Evolutionary conservation across 2,113 vertebrate species (phyloP), one percentile per base, ranked within the genome.

Genomic region (Corynorhinus townsendii): DNA sequence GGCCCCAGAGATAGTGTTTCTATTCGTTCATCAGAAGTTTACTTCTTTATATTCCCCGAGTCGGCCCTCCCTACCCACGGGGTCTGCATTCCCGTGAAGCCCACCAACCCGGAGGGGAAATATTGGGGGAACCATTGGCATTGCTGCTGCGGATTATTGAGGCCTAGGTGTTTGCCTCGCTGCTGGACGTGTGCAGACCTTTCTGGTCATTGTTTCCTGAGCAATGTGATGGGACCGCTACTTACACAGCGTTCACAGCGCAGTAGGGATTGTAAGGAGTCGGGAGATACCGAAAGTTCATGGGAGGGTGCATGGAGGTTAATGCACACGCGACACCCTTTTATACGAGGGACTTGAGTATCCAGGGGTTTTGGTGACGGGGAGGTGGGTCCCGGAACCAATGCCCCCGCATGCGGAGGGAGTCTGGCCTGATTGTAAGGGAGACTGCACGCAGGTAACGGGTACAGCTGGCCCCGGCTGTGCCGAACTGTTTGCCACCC

Each of bases 201-300:
- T 77, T 17, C 43, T 14, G 4, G 52, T 16, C 77, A 10, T 3
- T 10, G 1, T 38, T 26, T 35, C 52, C 52, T 17, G 9, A 35
- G 26, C 77, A 10, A 5, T 9, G 3, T 0, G 12, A 2, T 24
- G 47, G 20, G 47, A 26, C 49, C 3, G 0, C 20, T 2, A 2
- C 6, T 54, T 20, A 26, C 7, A 1, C 4, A 9, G 52, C 7
- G 5, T 17, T 1, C 3, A 10, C 52, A 1, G 8, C 17, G 52
- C 5, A 4, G 28, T 10, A 7, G 49, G 77, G 14, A 1, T 24
- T 24, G 1, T 17, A 17, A 47, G 77, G 52, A 28, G 26, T 3
- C 2, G 17, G 11, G 77, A 24, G n/a, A 9, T 4, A 26, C 3
- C 7, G 5, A 6, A 14, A 38, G 49, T 3, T 1, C 3, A 1